Evolutionary conservation across 2,113 vertebrate species (phyloP).

Genomic region (Tapirus terrestris): DNA sequence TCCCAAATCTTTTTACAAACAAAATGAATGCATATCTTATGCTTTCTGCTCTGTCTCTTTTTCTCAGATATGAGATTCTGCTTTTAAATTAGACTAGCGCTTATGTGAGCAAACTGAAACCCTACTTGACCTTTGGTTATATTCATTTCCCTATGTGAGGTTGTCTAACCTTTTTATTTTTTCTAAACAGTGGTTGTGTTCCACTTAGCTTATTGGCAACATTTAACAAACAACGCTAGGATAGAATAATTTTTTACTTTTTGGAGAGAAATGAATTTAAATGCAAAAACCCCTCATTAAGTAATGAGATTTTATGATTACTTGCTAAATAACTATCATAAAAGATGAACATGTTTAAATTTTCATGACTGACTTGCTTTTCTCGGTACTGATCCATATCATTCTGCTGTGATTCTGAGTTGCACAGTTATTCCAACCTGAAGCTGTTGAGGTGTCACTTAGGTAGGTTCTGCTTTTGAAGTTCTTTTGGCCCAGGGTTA

Average conservation of each 20-base stretch:
- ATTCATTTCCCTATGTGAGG: neutral
- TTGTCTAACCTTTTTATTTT: neutral
- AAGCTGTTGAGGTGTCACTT: neutral
- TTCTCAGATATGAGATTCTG: neutral
- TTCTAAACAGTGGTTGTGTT: neutral
- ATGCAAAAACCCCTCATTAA: neutral
- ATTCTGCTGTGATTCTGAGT: neutral
- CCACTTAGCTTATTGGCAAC: neutral
- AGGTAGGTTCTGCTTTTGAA: conserved; percentile 11
- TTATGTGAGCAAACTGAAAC: neutral
- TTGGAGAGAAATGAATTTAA: neutral
- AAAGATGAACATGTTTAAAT: neutral
- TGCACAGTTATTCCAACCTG: neutral
- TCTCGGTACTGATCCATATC: neutral
- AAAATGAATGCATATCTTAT: neutral
- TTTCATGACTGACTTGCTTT: neutral
- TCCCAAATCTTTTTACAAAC: neutral
- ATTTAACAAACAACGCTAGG: neutral
- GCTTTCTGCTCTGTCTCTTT: neutral
- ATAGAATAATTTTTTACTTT: neutral
- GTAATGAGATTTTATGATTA: neutral
- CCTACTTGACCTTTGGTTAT: neutral
- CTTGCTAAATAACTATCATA: neutral
- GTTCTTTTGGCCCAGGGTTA: neutral
- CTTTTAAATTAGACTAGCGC: conserved; percentile 25